Percentiles rank a stretch among this genome's conserved stretches.
Conservation (phyloP, 2,797 vertebrate species). For the Darevskia mixta region DNA sequence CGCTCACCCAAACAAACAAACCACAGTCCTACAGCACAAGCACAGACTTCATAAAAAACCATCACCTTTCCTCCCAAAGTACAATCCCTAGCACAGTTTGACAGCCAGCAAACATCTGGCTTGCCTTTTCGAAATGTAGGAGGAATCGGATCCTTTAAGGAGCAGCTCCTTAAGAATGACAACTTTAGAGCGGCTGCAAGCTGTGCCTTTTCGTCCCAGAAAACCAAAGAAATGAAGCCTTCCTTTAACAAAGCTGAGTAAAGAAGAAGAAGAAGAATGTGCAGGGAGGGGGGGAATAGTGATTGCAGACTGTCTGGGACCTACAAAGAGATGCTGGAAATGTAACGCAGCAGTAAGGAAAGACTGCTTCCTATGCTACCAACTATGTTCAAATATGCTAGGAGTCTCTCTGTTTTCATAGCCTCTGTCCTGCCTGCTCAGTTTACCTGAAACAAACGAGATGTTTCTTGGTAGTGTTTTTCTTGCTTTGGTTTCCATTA, state of each 20-base stretch:
- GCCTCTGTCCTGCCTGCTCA: not conserved
- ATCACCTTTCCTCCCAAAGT: slow-evolving; percentile 25
- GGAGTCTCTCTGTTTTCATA: not conserved
- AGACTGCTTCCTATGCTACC: not conserved
- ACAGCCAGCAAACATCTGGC: slow-evolving; percentile 15
- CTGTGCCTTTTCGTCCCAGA: not conserved
- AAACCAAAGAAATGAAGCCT: not conserved
- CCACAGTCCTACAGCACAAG: slow-evolving; percentile 18
- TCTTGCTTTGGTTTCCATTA: not conserved
- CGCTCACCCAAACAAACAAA: slow-evolving; percentile 20
- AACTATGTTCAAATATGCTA: not conserved
- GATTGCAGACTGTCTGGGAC: not conserved
- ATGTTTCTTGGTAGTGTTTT: not conserved
- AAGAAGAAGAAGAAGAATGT: not conserved
- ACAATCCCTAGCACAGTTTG: slow-evolving; percentile 24
- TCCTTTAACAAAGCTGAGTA: not conserved
- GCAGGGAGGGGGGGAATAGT: too few relatives aligned
- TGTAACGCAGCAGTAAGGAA: not conserved
- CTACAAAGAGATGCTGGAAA: not conserved
- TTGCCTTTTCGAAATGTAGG: slow-evolving; percentile 22
- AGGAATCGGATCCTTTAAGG: slow-evolving; percentile 14
- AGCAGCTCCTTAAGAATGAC: slow-evolving; percentile 11
- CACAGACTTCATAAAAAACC: slow-evolving; percentile 22
- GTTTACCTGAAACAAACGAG: not conserved
- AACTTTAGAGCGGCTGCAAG: slow-evolving; percentile 9